phyloP scores from a whole-genome alignment of 2,888 invertebrate genomes.

The Drosophila paranaensis region DNA sequence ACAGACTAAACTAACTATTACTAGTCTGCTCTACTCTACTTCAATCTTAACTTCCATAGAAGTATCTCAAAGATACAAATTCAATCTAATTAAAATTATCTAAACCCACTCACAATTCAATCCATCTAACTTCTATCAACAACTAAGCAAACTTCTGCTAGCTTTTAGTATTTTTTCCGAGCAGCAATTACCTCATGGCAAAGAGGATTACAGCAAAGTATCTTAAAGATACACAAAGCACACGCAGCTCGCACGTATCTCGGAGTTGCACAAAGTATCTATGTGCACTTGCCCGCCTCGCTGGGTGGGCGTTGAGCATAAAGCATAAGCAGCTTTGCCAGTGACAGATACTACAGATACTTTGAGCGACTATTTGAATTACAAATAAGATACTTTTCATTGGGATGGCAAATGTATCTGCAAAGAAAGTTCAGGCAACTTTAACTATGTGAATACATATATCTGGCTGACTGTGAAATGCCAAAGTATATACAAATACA shows the following conservation, averaged over 20 bases:
- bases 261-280: conserved; percentile 1
- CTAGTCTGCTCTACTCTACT: too few species aligned
- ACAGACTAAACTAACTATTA: background rate
- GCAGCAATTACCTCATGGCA: background rate
- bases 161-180: background rate
- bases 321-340: conserved; percentile 1
- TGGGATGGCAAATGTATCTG: background rate
- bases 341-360: background rate
- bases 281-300: background rate
- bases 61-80: background rate
- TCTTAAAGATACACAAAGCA: background rate
- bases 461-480: background rate
- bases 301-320: background rate
- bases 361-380: conserved; percentile 2
- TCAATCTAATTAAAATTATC: background rate
- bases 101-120: background rate
- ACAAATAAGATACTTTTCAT: conserved; percentile 1
- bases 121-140: background rate
- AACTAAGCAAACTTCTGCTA: background rate
- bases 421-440: background rate
- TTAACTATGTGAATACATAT: background rate
- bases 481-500: too few species aligned
- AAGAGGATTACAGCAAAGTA: background rate
- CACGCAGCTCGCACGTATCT: background rate
- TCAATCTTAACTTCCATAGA: background rate